A percentile compares a stretch with the other conserved stretches of the same genome.
Evolutionary conservation across 2,888 invertebrate genomes (phyloP).

Genomic region (Megamerina dolium): DNA sequence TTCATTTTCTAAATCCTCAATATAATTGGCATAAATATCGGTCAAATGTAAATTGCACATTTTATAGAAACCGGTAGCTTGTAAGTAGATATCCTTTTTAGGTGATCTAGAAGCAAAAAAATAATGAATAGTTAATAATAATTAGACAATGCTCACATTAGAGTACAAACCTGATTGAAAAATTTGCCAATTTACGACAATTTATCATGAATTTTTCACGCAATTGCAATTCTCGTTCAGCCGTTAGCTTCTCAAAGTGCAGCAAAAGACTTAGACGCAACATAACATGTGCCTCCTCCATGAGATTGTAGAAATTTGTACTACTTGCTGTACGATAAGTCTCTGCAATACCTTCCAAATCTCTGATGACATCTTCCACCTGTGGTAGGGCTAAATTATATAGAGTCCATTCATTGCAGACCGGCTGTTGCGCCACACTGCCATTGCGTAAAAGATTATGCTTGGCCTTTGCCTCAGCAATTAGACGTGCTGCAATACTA

Average conservation of each 20-base stretch:
- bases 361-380: slow-evolving; percentile 60
- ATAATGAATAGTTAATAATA: not conserved
- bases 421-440: slow-evolving; percentile 24
- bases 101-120: slow-evolving; percentile 29
- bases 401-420: slow-evolving; percentile 58
- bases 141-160: not conserved
- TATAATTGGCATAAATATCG: slow-evolving; percentile 40
- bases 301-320: slow-evolving; percentile 63
- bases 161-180: slow-evolving; percentile 38
- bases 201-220: slow-evolving; percentile 38
- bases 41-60: slow-evolving; percentile 43
- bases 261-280: slow-evolving; percentile 49
- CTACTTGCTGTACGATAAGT: slow-evolving; percentile 60
- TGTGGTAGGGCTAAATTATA: slow-evolving; percentile 64
- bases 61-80: slow-evolving; percentile 47
- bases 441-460: slow-evolving; percentile 32
- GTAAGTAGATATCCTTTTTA: slow-evolving; percentile 45
- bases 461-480: slow-evolving; percentile 42
- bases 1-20: slow-evolving; percentile 27
- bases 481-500: slow-evolving; percentile 36
- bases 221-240: slow-evolving; percentile 32
- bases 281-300: slow-evolving; percentile 68
- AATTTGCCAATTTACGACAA: slow-evolving; percentile 44
- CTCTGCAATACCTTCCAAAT: slow-evolving; percentile 63
- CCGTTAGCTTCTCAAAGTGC: slow-evolving; percentile 32